Evolutionary conservation across 2,888 invertebrate species (phyloP).

Genomic region (Hyposoter didymator): DNA sequence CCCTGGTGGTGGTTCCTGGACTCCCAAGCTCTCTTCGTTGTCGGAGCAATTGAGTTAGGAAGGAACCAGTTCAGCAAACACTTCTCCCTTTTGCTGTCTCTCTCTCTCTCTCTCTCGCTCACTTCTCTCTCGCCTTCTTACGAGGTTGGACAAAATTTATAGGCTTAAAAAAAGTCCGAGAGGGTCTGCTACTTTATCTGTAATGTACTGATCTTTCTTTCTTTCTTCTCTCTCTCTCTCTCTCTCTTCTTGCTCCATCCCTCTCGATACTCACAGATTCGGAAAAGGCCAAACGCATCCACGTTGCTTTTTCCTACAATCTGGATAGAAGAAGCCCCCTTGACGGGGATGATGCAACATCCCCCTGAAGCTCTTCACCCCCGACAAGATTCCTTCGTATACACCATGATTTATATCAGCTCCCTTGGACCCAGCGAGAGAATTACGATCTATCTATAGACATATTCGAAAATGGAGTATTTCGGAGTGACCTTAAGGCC

Average conservation of each 20-base stretch:
- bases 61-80: constrained; percentile 84
- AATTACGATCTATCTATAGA: constrained; percentile 29
- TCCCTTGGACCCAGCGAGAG: constrained; percentile 40
- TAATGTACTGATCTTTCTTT: constrained; percentile 84
- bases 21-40: constrained; percentile 57
- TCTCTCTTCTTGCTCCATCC: constrained; percentile 55
- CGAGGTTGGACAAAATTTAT: constrained; percentile 79
- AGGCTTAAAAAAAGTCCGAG: constrained; percentile 82
- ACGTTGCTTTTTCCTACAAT: constrained; percentile 63
- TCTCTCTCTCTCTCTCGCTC: constrained; percentile 58
- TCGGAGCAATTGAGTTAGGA: constrained; percentile 84
- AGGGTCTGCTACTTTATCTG: constrained; percentile 82
- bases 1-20: constrained; percentile 68
- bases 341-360: constrained; percentile 68
- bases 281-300: constrained; percentile 58
- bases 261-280: constrained; percentile 38
- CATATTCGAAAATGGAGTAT: constrained; percentile 48
- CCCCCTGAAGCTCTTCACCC: constrained; percentile 73
- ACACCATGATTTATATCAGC: constrained; percentile 81
- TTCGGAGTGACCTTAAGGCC: constrained; percentile 62
- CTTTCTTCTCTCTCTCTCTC: constrained; percentile 65
- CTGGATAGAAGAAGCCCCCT: constrained; percentile 62
- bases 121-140: constrained; percentile 60
- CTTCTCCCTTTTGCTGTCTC: constrained; percentile 76
- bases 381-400: constrained; percentile 63